A percentile compares a stretch with the other conserved stretches of the same genome.
phyloP scores from a whole-genome alignment of 2,888 invertebrate genomes.

The Platycnemis pennipes region DNA sequence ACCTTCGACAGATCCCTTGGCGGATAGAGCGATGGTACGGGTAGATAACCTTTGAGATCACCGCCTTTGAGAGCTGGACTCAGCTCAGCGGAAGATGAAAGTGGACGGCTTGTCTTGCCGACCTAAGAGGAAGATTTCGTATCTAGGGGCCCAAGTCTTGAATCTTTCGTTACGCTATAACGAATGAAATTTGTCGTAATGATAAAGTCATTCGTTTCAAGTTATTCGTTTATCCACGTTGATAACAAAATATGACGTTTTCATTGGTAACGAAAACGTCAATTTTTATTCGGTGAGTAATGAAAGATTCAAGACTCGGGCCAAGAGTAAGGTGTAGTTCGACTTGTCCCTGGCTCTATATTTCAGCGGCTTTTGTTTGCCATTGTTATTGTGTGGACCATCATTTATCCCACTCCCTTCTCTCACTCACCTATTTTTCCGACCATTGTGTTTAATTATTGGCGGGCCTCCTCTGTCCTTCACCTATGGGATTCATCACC shows the following conservation, averaged over 20 bases:
- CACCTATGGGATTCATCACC: background rate
- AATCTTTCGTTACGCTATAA: too few relatives aligned
- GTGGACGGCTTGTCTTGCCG: background rate
- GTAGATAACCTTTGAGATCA: background rate
- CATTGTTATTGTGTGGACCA: background rate
- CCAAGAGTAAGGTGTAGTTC: too few relatives aligned
- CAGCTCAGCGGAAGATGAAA: background rate
- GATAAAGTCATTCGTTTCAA: too few relatives aligned
- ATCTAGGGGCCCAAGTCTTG: too few relatives aligned
- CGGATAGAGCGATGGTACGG: background rate
- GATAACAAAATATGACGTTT: too few relatives aligned
- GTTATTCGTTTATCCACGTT: too few relatives aligned
- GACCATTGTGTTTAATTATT: too few relatives aligned
- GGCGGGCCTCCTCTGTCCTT: too few relatives aligned
- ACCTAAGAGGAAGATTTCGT: background rate
- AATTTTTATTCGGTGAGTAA: too few relatives aligned
- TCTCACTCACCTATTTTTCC: background rate
- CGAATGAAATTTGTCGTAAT: too few relatives aligned
- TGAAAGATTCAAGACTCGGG: too few relatives aligned
- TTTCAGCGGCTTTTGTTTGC: background rate
- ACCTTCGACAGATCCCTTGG: background rate
- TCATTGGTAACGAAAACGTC: too few relatives aligned
- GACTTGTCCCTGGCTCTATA: background rate
- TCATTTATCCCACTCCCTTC: background rate
- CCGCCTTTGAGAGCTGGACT: background rate